Evolutionary conservation across 2,113 vertebrate species (phyloP).

Genomic region (Dipodomys spectabilis): DNA sequence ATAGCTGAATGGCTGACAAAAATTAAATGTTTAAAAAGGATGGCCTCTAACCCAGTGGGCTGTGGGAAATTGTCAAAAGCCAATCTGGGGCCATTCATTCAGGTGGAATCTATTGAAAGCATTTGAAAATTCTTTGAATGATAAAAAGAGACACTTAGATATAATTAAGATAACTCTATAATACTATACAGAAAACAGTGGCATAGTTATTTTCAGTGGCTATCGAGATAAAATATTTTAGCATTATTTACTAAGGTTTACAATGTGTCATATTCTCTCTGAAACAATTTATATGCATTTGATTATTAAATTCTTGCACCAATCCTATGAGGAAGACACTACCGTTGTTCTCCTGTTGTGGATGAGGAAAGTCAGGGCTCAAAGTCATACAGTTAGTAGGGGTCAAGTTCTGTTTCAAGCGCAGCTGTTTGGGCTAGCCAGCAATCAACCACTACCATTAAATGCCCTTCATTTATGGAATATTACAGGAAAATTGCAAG

Average conservation of each 20-base stretch:
- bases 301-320: conserved; percentile 46
- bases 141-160: conserved; percentile 34
- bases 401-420: not conserved
- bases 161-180: conserved; percentile 35
- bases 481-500: conserved; percentile 58
- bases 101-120: not conserved
- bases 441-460: conserved; percentile 39
- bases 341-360: conserved; percentile 36
- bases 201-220: conserved; percentile 37
- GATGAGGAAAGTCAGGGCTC: conserved; percentile 25
- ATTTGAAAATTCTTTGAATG: conserved; percentile 50
- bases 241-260: conserved; percentile 64
- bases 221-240: conserved; percentile 55
- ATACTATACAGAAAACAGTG: conserved; percentile 6
- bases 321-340: not conserved
- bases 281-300: conserved; percentile 16
- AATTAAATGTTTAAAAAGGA: conserved; percentile 6
- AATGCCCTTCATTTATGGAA: conserved; percentile 57
- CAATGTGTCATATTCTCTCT: conserved; percentile 13
- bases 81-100: conserved; percentile 22
- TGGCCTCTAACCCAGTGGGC: not conserved
- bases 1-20: conserved; percentile 7
- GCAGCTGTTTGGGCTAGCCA: conserved; percentile 23
- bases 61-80: conserved; percentile 46
- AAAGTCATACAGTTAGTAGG: not conserved